Percentiles rank a stretch among this genome's conserved stretches.
Evolutionary conservation across 2,888 invertebrate species (phyloP).

Genomic region (Tetropium fuscum): DNA sequence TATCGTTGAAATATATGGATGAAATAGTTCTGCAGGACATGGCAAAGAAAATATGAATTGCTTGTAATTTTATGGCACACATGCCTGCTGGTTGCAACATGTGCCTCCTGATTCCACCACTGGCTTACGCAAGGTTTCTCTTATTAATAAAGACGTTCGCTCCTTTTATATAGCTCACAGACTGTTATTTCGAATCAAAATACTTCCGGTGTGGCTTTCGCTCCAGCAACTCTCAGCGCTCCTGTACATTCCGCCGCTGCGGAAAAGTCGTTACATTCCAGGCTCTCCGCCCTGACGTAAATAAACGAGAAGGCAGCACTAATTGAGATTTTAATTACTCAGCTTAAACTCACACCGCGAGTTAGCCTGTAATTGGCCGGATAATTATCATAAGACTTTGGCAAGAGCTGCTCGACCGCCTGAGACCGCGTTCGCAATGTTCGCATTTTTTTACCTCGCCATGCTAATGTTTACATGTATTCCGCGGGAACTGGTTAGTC

Average conservation of each 20-base stretch:
- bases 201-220: too few species aligned
- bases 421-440: neutral
- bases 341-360: slow-evolving; percentile 49
- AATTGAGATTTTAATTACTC: slow-evolving; percentile 37
- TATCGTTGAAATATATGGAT: too few species aligned
- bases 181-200: too few species aligned
- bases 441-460: slow-evolving; percentile 7
- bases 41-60: too few species aligned
- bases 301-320: slow-evolving; percentile 28
- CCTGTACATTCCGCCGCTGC: slow-evolving; percentile 10
- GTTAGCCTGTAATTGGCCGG: slow-evolving; percentile 58
- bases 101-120: too few species aligned
- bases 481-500: slow-evolving; percentile 44
- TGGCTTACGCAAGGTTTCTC: too few species aligned
- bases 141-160: too few species aligned
- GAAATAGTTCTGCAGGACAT: too few species aligned
- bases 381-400: slow-evolving; percentile 56
- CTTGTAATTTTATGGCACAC: too few species aligned
- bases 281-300: slow-evolving; percentile 23
- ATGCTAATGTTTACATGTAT: slow-evolving; percentile 44
- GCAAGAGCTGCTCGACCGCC: slow-evolving; percentile 14
- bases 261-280: slow-evolving; percentile 18
- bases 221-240: neutral
- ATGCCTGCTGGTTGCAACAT: too few species aligned
- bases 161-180: too few species aligned